Base-by-base conservation (phyloP, 2,888 invertebrate genomes). In the Hydraecia micacea region DNA sequence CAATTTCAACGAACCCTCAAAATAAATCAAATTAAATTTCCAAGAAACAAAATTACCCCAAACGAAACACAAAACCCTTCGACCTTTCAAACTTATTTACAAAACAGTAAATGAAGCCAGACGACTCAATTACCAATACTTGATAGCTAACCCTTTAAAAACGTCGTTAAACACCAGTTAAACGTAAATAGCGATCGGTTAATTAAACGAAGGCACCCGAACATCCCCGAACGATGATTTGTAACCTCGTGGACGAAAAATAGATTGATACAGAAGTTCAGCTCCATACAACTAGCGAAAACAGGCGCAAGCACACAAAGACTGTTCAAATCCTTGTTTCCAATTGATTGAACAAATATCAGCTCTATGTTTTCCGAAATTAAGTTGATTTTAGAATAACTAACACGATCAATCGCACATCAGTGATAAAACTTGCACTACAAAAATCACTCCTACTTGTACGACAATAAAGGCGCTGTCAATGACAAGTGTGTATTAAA, bases 141-240 rank as follows among this genome's bases (percentile, higher is more conserved):
- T 79, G 70, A 84, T 81, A 80, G 68, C 68, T 69, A 79, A 86
- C 84, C 88, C 83, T 87, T 86, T 88, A 83, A 88, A 88, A 88
- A 84, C 80, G 80, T 81, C 88, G 84, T 87, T 78, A 87, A 88
- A 88, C 69, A 72, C 67, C 72, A 74, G 73, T 86, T 83, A 81
- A 81, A 87, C 73, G 63, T 81, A 84, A 84, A 83, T 81, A 78
- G 86, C 81, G 25, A 83, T 80, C 73, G 81, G 80, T 76, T 80
- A 88, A 84, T 88, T 84, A 87, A 86, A 80, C 74, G 75, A 84
- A 86, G 66, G 76, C 74, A 71, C 9, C 83, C 83, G 81, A 80
- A 87, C 73, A 81, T 73, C 81, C 83, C 76, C 73, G 69, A 82
- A 62, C 73, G 46, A 88, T 87, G 87, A 88, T 83, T 85, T 81